A percentile compares a stretch with the other conserved stretches of the same genome.
phyloP scores from a whole-genome alignment of 2,113 vertebrate genomes.

The Apodemus speciosus region DNA sequence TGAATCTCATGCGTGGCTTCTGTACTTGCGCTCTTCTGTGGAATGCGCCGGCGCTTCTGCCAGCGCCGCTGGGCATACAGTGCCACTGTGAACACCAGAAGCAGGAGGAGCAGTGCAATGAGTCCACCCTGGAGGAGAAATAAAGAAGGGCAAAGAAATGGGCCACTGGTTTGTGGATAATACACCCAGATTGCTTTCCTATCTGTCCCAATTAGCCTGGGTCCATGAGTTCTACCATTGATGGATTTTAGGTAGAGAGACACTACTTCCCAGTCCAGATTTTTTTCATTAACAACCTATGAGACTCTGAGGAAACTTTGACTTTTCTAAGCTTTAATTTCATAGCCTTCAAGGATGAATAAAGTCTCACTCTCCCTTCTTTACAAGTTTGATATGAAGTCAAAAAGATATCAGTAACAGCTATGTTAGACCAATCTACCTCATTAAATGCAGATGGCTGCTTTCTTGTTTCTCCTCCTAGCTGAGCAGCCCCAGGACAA shows the following conservation, averaged over 20 bases:
- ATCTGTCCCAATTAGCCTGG: background rate
- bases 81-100: conserved; percentile 95
- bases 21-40: conserved; percentile 97
- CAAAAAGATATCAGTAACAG: background rate
- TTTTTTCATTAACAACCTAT: background rate
- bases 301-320: background rate
- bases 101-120: conserved; percentile 94
- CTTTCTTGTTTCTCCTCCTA: background rate
- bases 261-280: background rate
- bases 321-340: background rate
- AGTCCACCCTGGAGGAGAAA: conserved; percentile 91
- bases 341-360: background rate
- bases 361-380: background rate
- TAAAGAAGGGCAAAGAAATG: conserved; percentile 33
- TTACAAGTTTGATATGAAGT: accelerated
- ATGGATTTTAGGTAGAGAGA: background rate
- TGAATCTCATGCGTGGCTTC: conserved; percentile 99
- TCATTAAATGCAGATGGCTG: accelerated
- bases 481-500: background rate
- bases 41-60: conserved; percentile 94
- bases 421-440: background rate
- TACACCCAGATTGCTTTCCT: accelerated
- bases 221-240: accelerated
- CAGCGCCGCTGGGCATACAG: conserved; percentile 95
- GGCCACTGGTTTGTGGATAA: accelerated